A percentile compares a stretch with the other conserved stretches of the same genome.
Conservation (phyloP, 1,140 invertebrate species). For the Zeugodacus cucurbitae region DNA sequence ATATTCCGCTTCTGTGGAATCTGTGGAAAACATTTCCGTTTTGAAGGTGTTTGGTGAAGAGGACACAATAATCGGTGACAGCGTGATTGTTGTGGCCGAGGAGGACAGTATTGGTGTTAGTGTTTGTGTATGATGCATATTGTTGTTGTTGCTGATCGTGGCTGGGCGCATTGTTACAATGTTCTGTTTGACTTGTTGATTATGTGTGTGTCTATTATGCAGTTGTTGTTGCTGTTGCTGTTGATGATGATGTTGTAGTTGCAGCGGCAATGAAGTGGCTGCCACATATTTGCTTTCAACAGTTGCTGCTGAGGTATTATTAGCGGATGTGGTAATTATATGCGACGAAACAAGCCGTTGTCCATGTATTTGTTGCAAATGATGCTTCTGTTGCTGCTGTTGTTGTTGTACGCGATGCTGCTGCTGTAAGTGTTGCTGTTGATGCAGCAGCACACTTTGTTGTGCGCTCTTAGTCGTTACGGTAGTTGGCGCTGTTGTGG, state of each 20-base stretch:
- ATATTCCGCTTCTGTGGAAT: conserved; percentile 31
- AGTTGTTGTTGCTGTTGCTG: conserved; percentile 5
- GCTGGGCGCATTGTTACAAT: conserved; percentile 18
- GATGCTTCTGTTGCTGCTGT: conserved; percentile 24
- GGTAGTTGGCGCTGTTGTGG: not conserved
- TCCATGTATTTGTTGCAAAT: not conserved
- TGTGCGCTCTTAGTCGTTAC: not conserved
- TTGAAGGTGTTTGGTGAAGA: conserved; percentile 39
- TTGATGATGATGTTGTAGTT: conserved; percentile 42
- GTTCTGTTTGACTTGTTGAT: conserved; percentile 9
- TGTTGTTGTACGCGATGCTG: conserved; percentile 32
- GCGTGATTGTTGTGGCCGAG: conserved; percentile 29
- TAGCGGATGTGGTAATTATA: conserved; percentile 18
- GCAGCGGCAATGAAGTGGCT: not conserved
- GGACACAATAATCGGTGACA: conserved; percentile 45
- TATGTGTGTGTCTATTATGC: conserved; percentile 26
- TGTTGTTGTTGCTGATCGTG: not conserved
- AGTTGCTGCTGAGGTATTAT: not conserved
- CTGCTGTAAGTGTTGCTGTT: not conserved
- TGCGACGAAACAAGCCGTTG: conserved; percentile 7
- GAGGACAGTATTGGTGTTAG: not conserved
- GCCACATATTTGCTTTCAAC: not conserved
- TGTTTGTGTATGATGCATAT: not conserved
- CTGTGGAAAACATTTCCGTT: conserved; percentile 38
- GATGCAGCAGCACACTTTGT: not conserved